phyloP scores from a whole-genome alignment of 2,797 vertebrate species.

The Phoebastria nigripes region DNA sequence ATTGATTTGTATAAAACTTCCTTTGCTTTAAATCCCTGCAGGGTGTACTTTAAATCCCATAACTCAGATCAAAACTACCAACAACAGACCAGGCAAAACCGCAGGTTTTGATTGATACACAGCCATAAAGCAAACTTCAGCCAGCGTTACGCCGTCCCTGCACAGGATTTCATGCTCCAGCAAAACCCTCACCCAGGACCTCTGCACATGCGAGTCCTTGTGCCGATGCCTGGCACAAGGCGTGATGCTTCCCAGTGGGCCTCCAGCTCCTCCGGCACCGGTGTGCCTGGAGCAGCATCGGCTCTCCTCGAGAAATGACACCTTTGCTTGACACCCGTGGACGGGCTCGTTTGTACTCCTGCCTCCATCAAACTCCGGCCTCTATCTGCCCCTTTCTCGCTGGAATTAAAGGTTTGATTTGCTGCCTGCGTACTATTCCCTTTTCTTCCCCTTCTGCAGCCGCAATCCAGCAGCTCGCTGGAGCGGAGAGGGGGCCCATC shows the following conservation, averaged over 20 bases:
- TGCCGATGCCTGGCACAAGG: not conserved
- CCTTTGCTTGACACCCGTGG: fast-evolving
- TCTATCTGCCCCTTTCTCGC: not conserved
- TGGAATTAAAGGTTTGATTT: fast-evolving
- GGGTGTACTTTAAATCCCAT: not conserved
- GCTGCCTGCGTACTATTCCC: fast-evolving
- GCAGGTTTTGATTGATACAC: fast-evolving
- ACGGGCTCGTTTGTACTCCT: not conserved
- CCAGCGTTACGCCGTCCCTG: fast-evolving
- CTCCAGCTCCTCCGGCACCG: not conserved
- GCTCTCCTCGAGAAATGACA: not conserved
- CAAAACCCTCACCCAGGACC: fast-evolving
- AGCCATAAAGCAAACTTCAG: not conserved
- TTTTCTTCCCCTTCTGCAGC: not conserved
- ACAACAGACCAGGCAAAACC: not conserved
- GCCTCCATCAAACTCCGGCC: not conserved
- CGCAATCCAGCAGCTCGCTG: not conserved
- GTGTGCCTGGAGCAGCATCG: not conserved
- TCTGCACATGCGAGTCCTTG: fast-evolving
- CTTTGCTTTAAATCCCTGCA: not conserved
- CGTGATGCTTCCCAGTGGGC: fast-evolving
- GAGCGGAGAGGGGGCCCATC: not conserved
- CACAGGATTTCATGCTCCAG: fast-evolving
- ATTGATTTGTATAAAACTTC: not conserved
- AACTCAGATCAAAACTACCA: not conserved